These are phyloP conservation scores for Alexandromys fortis DNA, from an alignment of 2,113 vertebrate genomes.

Conservation along the genomic window DNA sequence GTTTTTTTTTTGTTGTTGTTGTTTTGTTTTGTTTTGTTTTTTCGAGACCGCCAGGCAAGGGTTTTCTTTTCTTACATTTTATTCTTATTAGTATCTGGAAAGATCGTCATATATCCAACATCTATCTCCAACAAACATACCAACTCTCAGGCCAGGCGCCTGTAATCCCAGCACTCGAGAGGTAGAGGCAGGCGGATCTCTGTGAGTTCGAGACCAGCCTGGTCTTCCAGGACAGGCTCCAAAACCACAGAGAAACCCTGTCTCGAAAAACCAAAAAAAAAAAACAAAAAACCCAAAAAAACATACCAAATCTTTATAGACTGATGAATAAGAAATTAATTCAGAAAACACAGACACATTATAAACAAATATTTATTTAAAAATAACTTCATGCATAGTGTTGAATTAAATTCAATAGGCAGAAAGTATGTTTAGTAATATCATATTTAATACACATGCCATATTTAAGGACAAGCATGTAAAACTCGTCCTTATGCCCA, in stretches of 20 bases:
- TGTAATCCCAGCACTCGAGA: no score
- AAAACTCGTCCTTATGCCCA: not conserved
- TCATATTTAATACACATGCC: not conserved
- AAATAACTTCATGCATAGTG: not conserved
- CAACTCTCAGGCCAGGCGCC: no score
- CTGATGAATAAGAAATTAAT: not conserved
- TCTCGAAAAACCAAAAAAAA: no score
- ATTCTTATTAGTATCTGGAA: not conserved
- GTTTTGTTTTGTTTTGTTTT: no score
- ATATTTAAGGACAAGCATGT: not conserved
- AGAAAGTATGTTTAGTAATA: not conserved
- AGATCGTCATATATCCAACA: not conserved
- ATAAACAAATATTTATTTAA: not conserved
- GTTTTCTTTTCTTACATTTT: not conserved
- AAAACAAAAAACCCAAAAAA: no score
- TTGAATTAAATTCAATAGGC: not conserved
- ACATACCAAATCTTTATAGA: not conserved
- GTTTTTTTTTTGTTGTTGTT: not conserved
- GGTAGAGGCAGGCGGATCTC: no score
- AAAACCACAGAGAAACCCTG: no score
- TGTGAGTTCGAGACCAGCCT: no score
- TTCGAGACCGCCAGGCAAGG: not conserved
- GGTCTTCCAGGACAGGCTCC: no score
- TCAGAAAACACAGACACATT: not conserved
- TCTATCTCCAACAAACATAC: not conserved